A percentile compares a stretch with the other conserved stretches of the same genome.
These are phyloP conservation scores for Calliopsis andreniformis DNA, from an alignment of 1,140 invertebrate genomes.

Conservation along the genomic window DNA sequence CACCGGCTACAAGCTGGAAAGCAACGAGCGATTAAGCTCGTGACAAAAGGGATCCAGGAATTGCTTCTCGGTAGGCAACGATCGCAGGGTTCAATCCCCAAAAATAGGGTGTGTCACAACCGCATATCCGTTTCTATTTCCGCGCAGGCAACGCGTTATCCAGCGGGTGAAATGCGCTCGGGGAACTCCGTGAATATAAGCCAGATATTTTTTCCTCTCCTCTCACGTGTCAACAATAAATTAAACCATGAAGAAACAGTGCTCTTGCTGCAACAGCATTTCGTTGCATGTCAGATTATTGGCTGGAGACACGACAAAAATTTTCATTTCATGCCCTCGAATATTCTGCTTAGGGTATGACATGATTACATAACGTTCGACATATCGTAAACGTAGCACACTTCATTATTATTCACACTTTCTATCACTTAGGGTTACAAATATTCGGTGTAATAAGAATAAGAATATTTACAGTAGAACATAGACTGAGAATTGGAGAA, in stretches of 20 bases:
- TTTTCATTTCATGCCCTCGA: background rate
- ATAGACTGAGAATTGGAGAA: no score
- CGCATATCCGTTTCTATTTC: conserved; percentile 67
- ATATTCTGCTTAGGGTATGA: background rate
- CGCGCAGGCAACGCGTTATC: conserved; percentile 46
- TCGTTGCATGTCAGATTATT: conserved; percentile 31
- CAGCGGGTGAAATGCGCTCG: conserved; percentile 26
- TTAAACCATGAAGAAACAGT: conserved; percentile 47
- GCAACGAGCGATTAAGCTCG: conserved; percentile 46
- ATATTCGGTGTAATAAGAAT: no score
- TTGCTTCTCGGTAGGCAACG: conserved; percentile 1
- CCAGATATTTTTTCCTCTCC: conserved; percentile 60
- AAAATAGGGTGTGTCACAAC: conserved; percentile 53
- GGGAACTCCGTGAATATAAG: conserved; percentile 18
- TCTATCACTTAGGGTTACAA: no score
- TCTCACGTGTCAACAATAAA: conserved; percentile 63
- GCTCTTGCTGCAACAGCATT: conserved; percentile 2
- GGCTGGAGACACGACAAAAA: conserved; percentile 6
- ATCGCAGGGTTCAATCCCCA: conserved; percentile 52
- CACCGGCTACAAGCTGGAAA: background rate
- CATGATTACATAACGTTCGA: background rate
- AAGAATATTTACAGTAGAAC: no score
- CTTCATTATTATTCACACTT: no score
- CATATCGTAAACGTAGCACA: background rate
- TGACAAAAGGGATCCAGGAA: conserved; percentile 30